Base-by-base conservation (phyloP, 23 tunicate genomes). In the Phallusia fumigata region DNA sequence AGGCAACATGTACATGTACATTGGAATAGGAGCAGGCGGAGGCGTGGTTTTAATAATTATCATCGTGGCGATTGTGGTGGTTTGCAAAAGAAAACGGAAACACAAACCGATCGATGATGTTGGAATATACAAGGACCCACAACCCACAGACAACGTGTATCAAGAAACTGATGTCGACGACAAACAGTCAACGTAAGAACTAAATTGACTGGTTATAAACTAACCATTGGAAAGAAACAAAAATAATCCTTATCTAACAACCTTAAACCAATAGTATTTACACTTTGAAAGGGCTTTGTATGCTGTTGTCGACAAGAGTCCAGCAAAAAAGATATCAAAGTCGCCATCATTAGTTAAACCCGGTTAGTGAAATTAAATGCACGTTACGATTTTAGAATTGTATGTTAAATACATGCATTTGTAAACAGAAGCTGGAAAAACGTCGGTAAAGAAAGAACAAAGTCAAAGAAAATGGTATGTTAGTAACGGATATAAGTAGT, bases 11-110 rank as follows among this genome's bases (percentile, higher is more conserved):
- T 35, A 34, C 18, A 77, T 77, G 33, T 77, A 77, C 80, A 77
- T 77, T 35, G 47, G 44, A 36, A 77, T 77, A 6, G 80, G 77
- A 19, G 40, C 44, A 18, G 40, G 80, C 10, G 80, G 80, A 5
- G 80, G 49, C 6, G 80, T 45, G 28, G 26, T 77, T 19, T 21
- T 77, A 35, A 33, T 77, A 36, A 77, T 77, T 0, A 45, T 77
- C 52, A 45, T 36, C 11, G 80, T 36, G 53, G 26, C 35, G 44
- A 19, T 77, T 35, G 52, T 77, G 24, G 24, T 35, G 19, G 26
- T 22, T 16, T 58, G 69, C 69, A 58, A 24, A 58, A 8, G 28
- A 58, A 21, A 5, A 21, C 26, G 28, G 28, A 58, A 58, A 58
- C 3, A 58, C 3, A 58, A 22, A 1, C 26, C 69, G 15, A 58